Evolutionary conservation across 2,888 invertebrate species (phyloP).

Genomic region (Hesperia comma): DNA sequence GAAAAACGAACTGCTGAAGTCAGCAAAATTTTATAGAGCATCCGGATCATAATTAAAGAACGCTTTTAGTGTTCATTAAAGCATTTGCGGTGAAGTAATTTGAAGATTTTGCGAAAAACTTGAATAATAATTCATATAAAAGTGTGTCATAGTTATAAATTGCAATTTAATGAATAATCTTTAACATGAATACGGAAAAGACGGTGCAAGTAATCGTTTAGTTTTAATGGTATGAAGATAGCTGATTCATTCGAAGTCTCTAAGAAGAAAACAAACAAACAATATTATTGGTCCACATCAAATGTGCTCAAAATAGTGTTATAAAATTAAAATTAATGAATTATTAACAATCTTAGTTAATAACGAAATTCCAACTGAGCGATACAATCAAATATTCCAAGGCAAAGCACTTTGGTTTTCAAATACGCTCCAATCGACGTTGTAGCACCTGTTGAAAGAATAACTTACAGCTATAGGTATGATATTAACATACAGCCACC

Average conservation of each 20-base stretch:
- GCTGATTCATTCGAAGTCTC: too few relatives aligned
- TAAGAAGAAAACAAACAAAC: too few relatives aligned
- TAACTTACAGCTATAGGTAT: constrained; percentile 8
- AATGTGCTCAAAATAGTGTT: too few relatives aligned
- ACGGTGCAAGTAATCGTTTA: too few relatives aligned
- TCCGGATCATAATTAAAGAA: constrained; percentile 9
- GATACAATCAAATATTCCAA: constrained; percentile 8
- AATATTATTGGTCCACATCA: too few relatives aligned
- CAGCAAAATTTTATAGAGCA: constrained; percentile 3
- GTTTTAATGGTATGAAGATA: too few relatives aligned
- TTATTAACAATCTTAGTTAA: neutral
- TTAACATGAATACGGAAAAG: too few relatives aligned
- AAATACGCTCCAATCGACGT: constrained; percentile 10
- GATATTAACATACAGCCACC: constrained; percentile 8
- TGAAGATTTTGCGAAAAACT: neutral
- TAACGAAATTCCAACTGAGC: neutral
- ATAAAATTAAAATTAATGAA: too few relatives aligned
- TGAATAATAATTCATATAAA: too few relatives aligned
- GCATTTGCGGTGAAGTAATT: neutral
- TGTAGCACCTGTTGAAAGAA: constrained; percentile 27
- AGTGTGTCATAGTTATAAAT: too few relatives aligned
- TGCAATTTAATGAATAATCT: too few relatives aligned
- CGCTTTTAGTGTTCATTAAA: neutral
- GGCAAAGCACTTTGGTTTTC: constrained; percentile 11
- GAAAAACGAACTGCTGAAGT: constrained; percentile 1